Base-by-base conservation (phyloP, 1,140 invertebrate species). In the Bombus terrestris region DNA sequence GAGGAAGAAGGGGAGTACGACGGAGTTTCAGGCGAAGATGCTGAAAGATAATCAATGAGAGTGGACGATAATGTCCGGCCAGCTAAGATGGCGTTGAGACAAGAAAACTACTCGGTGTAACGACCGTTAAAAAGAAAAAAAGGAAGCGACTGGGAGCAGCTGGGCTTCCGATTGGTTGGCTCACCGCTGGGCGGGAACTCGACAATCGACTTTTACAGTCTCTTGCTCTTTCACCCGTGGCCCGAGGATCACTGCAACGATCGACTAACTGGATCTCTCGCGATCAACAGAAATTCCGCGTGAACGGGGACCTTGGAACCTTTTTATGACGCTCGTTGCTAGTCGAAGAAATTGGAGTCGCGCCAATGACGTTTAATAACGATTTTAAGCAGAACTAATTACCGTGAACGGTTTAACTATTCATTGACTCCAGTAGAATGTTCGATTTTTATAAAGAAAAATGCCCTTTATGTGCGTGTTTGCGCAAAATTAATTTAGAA, bases 61-160 rank as follows among this genome's bases (percentile, higher is more conserved):
- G 74, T 41, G 87, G 71, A 89, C 86, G 90, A 92, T 92, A 91
- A 92, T 91, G 92, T 93, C 92, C 89, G 88, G 78, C 82, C 86
- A 80, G 82, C 92, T 93, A 94, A 94, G 93, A 94, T 94, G 93
- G 93, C 93, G 93, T 93, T 92, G 92, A 92, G 90, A 92, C 92
- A 92, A 93, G 92, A 93, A 93, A 91, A 92, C 91, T 84, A 86
- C 87, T 90, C 62, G 80, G 85, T 88, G 84, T 86, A 92, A 91
- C 87, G 90, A 91, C 91, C 84, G 92, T 92, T 91, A 91, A 92
- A 89, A 82, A 91, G 87, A 84, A 86, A 92, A 85, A 87, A 88
- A 86, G 77, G 76, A 77, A 87, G 69, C 74, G 79, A 71, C 88
- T 80, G 69, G 87, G 87, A 83, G 83, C 83, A 83, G 91, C 90